These are phyloP conservation scores for Paguma larvata DNA, from an alignment of 2,797 vertebrate species.

Conservation along the genomic window DNA sequence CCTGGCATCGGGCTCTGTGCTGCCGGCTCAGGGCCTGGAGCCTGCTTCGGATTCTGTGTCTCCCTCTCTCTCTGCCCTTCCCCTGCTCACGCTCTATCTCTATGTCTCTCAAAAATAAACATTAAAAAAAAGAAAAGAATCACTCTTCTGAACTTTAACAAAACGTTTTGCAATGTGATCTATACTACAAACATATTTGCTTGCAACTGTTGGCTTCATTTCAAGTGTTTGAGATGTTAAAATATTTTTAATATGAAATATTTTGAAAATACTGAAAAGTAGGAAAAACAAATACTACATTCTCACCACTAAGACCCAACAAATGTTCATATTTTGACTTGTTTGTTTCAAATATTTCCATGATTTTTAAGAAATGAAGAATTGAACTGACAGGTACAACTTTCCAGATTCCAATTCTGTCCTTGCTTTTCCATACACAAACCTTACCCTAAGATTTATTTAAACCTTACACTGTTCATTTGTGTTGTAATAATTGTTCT, in stretches of 20 bases:
- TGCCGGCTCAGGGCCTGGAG: no score
- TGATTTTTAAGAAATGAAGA: constrained; percentile 41
- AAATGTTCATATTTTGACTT: constrained; percentile 62
- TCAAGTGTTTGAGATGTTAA: constrained; percentile 38
- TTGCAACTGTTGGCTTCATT: constrained; percentile 54
- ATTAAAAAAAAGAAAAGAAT: background rate
- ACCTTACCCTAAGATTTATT: background rate
- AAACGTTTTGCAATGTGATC: constrained; percentile 1
- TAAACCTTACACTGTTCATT: background rate
- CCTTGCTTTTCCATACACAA: background rate
- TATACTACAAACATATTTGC: background rate
- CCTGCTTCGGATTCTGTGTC: no score
- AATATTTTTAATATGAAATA: constrained; percentile 66
- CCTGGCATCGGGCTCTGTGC: no score
- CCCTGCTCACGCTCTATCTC: no score
- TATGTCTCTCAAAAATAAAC: no score
- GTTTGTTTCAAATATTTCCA: constrained; percentile 6
- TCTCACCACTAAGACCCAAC: constrained; percentile 46
- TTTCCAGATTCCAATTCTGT: background rate
- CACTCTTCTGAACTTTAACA: constrained; percentile 13
- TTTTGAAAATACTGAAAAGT: constrained; percentile 66
- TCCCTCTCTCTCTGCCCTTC: no score
- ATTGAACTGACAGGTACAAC: background rate
- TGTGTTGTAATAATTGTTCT: background rate
- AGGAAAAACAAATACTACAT: constrained; percentile 64